These are phyloP conservation scores for Hypanus sabinus DNA, from an alignment of 2,113 vertebrate species.

Conservation along the genomic window DNA sequence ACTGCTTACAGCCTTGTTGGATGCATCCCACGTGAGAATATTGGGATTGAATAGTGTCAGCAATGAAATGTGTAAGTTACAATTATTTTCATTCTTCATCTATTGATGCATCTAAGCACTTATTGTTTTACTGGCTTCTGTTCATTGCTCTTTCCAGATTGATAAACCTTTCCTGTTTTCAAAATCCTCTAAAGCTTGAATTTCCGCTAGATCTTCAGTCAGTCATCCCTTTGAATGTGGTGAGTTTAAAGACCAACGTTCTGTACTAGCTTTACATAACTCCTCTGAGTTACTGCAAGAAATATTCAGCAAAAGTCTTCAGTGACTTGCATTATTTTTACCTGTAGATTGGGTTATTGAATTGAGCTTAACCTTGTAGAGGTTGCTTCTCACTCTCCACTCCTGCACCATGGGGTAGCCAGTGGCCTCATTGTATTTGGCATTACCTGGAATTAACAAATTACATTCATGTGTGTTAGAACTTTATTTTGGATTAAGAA, in stretches of 20 bases:
- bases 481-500: background rate
- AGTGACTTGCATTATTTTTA: conserved; percentile 47
- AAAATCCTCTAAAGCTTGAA: background rate
- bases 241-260: background rate
- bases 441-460: conserved; percentile 63
- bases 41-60: background rate
- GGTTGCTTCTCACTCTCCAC: conserved; percentile 90
- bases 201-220: background rate
- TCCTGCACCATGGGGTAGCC: conserved; percentile 96
- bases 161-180: background rate
- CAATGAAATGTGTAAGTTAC: background rate
- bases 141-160: background rate
- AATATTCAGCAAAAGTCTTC: background rate
- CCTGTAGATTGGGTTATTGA: conserved; percentile 90
- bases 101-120: background rate
- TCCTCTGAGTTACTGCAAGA: background rate
- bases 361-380: conserved; percentile 92
- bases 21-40: background rate
- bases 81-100: background rate
- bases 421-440: conserved; percentile 83
- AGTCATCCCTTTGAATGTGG: background rate
- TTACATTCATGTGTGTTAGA: background rate
- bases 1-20: background rate
- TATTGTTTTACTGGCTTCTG: background rate
- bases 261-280: background rate